Evolutionary conservation across 2,797 vertebrate species (phyloP).

Genomic region (Buceros bicornis): DNA sequence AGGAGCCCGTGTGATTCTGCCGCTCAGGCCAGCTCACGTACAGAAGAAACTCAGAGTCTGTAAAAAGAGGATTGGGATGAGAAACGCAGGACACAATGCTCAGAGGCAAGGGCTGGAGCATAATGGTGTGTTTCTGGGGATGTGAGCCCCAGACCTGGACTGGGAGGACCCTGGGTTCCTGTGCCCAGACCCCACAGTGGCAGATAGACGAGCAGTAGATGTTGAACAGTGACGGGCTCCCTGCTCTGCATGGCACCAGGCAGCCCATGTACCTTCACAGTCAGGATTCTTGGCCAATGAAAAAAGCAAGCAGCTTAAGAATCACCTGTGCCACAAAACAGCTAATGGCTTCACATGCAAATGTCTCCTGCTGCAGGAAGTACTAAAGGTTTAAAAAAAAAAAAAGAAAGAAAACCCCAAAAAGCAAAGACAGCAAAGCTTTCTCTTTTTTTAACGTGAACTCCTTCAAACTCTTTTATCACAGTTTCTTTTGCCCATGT

Average conservation of each 20-base stretch:
- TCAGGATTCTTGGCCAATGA: not conserved
- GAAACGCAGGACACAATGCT: rapidly evolving
- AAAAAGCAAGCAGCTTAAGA: not conserved
- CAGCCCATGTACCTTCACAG: not conserved
- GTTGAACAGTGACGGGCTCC: not conserved
- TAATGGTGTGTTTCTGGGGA: not conserved
- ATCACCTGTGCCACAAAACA: not conserved
- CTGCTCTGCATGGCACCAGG: not conserved
- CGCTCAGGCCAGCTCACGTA: not conserved
- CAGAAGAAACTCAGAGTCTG: not conserved
- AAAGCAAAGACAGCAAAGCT: not conserved
- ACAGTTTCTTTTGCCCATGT: not conserved
- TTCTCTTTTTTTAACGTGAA: not conserved
- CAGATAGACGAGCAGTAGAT: not conserved
- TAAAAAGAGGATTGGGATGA: not conserved
- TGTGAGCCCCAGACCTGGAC: not conserved
- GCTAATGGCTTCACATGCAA: not conserved
- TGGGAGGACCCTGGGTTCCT: not conserved
- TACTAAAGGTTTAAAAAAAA: not conserved
- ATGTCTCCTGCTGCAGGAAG: not conserved
- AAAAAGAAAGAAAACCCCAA: not conserved
- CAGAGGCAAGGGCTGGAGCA: not conserved
- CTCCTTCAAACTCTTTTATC: not conserved
- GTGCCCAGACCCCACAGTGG: not conserved
- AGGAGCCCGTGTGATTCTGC: not conserved